Evolutionary conservation across 1,140 invertebrate genomes (phyloP).

Genomic region (Heliothis subflexa): DNA sequence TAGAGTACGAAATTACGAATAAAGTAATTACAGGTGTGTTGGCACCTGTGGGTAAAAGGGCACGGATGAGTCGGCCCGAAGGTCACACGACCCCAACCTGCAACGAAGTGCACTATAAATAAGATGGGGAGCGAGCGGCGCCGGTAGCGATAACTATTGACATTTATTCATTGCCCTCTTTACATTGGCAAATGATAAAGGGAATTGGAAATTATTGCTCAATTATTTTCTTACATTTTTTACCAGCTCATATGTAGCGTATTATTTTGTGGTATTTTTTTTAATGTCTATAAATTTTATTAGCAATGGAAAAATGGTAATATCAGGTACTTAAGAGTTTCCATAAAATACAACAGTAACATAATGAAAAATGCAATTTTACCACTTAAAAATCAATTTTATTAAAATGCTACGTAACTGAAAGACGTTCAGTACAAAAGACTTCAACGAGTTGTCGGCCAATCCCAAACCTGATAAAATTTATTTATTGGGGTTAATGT

Average conservation of each 20-base stretch:
- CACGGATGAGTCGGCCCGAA: constrained; percentile 58
- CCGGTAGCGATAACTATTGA: constrained; percentile 25
- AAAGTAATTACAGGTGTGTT: constrained; percentile 72
- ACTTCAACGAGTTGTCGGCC: constrained; percentile 70
- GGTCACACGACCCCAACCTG: constrained; percentile 56
- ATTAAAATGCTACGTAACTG: constrained; percentile 31
- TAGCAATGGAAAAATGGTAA: no score
- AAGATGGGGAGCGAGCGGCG: constrained; percentile 43
- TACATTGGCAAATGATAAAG: constrained; percentile 12
- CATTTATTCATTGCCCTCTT: constrained; percentile 19
- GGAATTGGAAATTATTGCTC: constrained; percentile 3
- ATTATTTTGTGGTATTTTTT: not conserved
- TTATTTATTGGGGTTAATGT: not conserved
- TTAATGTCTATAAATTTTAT: not conserved
- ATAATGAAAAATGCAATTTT: no score
- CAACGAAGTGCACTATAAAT: constrained; percentile 50
- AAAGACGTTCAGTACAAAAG: constrained; percentile 65
- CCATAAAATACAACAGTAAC: not conserved
- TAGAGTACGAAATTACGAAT: constrained; percentile 44
- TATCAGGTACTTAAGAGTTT: no score
- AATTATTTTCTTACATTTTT: not conserved
- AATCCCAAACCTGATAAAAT: not conserved
- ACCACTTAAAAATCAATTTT: constrained; percentile 20
- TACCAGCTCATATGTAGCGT: not conserved
- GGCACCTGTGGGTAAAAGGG: constrained; percentile 75